phyloP scores from a whole-genome alignment of 2,797 vertebrate genomes.

The Bradypodion ventrale region DNA sequence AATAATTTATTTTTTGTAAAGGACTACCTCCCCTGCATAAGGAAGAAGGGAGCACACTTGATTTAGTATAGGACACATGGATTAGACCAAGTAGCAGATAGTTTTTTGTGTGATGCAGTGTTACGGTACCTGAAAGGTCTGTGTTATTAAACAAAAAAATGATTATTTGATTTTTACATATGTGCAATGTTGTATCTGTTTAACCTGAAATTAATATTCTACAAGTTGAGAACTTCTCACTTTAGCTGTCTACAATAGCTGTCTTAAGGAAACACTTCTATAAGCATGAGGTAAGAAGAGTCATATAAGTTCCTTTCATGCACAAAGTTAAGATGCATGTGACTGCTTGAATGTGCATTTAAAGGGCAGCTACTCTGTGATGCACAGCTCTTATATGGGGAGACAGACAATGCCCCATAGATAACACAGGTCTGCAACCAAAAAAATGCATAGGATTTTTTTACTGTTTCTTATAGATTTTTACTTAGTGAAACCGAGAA shows the following conservation, averaged over 20 bases:
- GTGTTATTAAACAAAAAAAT: neutral
- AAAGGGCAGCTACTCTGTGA: neutral
- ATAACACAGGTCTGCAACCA: no score
- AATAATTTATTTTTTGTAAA: neutral
- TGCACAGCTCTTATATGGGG: neutral
- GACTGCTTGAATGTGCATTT: neutral
- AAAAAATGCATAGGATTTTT: no score
- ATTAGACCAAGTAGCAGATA: no score
- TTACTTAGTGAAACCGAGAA: no score
- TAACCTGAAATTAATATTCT: neutral
- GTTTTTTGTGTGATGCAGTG: no score
- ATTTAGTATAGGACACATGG: no score
- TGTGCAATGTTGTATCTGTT: neutral
- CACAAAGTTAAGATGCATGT: neutral
- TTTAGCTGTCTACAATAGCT: neutral
- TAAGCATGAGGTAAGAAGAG: neutral
- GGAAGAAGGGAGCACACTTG: no score
- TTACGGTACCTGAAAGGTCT: neutral
- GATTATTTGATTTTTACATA: neutral
- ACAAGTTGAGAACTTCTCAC: neutral
- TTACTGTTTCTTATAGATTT: no score
- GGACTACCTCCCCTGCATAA: neutral
- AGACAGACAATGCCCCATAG: neutral
- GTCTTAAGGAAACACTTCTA: neutral
- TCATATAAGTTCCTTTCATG: neutral